Percentiles rank a stretch among this genome's conserved stretches.
Evolutionary conservation across 2,888 invertebrate genomes (phyloP).

Genomic region (Oscheius sp.): DNA sequence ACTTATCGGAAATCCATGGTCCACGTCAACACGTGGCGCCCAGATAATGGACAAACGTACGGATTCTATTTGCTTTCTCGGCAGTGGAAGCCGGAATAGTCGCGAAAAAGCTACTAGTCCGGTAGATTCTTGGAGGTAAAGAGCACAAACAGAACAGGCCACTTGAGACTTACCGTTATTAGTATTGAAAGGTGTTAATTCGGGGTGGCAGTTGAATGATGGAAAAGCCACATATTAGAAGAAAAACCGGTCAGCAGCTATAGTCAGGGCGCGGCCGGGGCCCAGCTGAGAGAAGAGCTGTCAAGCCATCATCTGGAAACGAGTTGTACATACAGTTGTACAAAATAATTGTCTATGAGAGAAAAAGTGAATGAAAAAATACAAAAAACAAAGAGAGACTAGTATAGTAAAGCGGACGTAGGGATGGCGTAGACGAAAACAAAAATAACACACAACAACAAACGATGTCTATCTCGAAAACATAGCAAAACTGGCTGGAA

Average conservation of each 20-base stretch:
- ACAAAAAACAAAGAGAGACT: neutral
- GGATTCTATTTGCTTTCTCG: slow-evolving; percentile 20
- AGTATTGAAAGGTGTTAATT: slow-evolving; percentile 16
- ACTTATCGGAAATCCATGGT: slow-evolving; percentile 26
- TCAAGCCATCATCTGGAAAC: slow-evolving; percentile 13
- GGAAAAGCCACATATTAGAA: neutral
- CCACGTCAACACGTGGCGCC: slow-evolving; percentile 24
- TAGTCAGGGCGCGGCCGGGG: slow-evolving; percentile 9
- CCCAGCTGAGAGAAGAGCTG: slow-evolving; percentile 17
- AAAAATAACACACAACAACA: slow-evolving; percentile 28
- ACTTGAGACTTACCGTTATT: slow-evolving; percentile 8
- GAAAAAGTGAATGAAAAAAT: neutral
- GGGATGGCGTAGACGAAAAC: slow-evolving; percentile 20
- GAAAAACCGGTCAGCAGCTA: slow-evolving; percentile 10
- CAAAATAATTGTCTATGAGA: neutral
- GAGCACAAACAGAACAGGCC: neutral
- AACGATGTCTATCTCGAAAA: slow-evolving; percentile 23
- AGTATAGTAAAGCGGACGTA: slow-evolving; percentile 6
- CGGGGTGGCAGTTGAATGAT: neutral
- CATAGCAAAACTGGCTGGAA: slow-evolving; percentile 6
- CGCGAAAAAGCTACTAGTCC: slow-evolving; percentile 16
- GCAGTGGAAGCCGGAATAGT: slow-evolving; percentile 12
- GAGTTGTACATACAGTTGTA: no score
- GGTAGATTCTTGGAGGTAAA: neutral
- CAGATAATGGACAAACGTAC: slow-evolving; percentile 23